Evolutionary conservation across 2,113 vertebrate species (phyloP).

Genomic region (Terrapene triunguis): DNA sequence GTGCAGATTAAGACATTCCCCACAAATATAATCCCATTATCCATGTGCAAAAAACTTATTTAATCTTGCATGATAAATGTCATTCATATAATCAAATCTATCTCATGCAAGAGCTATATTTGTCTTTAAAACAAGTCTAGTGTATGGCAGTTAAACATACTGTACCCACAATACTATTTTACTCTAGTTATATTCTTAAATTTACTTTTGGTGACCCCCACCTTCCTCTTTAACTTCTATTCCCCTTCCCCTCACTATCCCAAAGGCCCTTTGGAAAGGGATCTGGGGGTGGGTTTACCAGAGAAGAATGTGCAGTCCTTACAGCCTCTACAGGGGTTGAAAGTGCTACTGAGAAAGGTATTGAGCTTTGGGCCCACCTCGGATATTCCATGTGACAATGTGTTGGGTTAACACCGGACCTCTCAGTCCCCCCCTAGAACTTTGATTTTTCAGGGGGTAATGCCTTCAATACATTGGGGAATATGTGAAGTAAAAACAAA

Average conservation of each 20-base stretch:
- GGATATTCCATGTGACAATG: rapidly evolving
- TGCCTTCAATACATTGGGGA: neutral
- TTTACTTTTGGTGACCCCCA: too few relatives aligned
- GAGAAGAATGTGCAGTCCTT: neutral
- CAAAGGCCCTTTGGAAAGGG: too few relatives aligned
- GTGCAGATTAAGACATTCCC: neutral
- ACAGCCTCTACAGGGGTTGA: neutral
- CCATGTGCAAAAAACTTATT: neutral
- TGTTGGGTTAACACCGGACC: neutral
- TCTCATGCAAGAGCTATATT: neutral
- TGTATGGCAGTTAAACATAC: neutral
- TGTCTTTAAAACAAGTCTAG: neutral
- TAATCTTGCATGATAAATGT: neutral
- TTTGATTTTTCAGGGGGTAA: neutral
- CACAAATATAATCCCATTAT: rapidly evolving
- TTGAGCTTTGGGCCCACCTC: neutral
- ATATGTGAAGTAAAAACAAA: neutral
- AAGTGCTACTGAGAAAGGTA: neutral
- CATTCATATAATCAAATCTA: neutral
- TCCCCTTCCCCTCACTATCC: too few relatives aligned
- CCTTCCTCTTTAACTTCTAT: too few relatives aligned
- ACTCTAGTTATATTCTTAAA: too few relatives aligned
- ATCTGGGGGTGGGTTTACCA: too few relatives aligned
- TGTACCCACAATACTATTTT: neutral
- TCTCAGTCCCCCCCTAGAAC: neutral